A percentile compares a stretch with the other conserved stretches of the same genome.
phyloP scores from a whole-genome alignment of 2,113 vertebrate genomes.

The Dipodomys merriami region DNA sequence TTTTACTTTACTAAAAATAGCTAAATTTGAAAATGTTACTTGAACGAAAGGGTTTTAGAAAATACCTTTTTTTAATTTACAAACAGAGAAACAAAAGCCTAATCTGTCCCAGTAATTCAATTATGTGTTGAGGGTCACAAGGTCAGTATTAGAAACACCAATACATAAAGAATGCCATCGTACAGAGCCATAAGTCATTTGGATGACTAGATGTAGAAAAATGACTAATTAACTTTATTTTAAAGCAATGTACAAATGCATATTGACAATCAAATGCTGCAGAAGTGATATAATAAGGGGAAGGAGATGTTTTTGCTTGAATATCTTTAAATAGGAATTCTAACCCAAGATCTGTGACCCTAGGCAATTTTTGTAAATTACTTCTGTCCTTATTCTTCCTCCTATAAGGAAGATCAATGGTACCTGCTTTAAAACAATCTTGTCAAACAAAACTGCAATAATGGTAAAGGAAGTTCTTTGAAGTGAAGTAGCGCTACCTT shows the following conservation, averaged over 20 bases:
- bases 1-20: neutral
- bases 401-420: constrained; percentile 48
- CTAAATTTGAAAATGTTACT: neutral
- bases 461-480: constrained; percentile 47
- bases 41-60: neutral
- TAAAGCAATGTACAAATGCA: neutral
- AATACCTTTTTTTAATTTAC: neutral
- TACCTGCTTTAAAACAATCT: constrained; percentile 51
- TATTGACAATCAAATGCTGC: neutral
- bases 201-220: neutral
- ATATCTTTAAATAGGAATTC: neutral
- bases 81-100: neutral
- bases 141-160: neutral
- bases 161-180: neutral
- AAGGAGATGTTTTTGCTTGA: constrained; percentile 1
- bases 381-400: neutral
- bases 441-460: constrained; percentile 44
- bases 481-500: constrained; percentile 70
- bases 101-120: neutral
- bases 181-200: neutral
- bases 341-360: constrained; percentile 41
- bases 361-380: constrained; percentile 38
- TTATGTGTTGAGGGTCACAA: neutral
- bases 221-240: neutral
- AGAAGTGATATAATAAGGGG: constrained; percentile 3